A percentile compares a stretch with the other conserved stretches of the same genome.
Evolutionary conservation across 1,140 invertebrate genomes (phyloP).

Genomic region (Pemphigus obesinymphae): DNA sequence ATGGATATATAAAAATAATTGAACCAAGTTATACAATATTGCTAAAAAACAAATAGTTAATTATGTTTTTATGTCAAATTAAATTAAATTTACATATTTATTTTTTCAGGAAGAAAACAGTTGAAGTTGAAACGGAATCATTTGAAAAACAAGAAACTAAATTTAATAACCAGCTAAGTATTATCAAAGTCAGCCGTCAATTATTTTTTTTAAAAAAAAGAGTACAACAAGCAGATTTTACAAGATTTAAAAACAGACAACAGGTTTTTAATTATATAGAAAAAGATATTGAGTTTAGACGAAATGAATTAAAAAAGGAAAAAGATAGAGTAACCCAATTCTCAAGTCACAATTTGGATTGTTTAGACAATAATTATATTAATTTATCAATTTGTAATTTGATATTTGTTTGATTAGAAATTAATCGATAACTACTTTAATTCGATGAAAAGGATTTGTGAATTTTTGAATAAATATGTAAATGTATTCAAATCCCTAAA

Average conservation of each 20-base stretch:
- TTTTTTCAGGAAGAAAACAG: neutral
- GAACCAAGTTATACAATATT: no score
- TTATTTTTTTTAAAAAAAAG: neutral
- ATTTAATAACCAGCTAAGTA: neutral
- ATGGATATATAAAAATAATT: no score
- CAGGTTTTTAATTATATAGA: neutral
- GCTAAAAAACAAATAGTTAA: no score
- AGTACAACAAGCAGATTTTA: neutral
- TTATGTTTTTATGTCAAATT: no score
- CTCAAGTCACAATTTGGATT: neutral
- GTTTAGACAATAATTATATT: neutral
- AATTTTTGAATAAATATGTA: neutral
- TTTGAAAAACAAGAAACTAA: slow-evolving; percentile 9
- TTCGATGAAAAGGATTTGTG: neutral
- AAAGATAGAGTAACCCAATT: neutral
- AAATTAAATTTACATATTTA: no score
- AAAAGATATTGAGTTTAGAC: neutral
- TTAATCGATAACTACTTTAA: neutral
- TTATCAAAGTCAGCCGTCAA: neutral
- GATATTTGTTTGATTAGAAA: neutral
- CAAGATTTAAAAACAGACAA: slow-evolving; percentile 18
- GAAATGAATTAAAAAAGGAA: slow-evolving; percentile 6
- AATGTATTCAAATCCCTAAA: neutral
- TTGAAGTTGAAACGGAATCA: neutral
- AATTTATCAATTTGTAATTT: neutral